phyloP scores from a whole-genome alignment of 2,113 vertebrate species.

The Circaetus cinerascens region DNA sequence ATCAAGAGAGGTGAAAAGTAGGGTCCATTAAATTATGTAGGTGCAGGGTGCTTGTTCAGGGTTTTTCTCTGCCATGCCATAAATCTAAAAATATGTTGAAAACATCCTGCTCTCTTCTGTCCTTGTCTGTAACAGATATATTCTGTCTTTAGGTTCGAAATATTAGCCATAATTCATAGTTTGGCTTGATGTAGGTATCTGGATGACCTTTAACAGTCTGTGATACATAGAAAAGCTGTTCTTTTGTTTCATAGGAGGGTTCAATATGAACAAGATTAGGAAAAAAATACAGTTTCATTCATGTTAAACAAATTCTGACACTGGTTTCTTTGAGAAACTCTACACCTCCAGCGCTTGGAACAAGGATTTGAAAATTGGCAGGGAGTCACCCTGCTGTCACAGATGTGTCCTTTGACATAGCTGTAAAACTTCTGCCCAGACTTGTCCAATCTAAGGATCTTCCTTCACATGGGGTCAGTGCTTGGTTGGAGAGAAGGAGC shows the following conservation, averaged over 20 bases:
- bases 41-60: neutral
- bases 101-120: neutral
- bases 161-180: neutral
- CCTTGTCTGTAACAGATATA: neutral
- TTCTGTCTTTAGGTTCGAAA: neutral
- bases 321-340: neutral
- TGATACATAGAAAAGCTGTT: slow-evolving; percentile 31
- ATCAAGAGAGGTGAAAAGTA: neutral
- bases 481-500: neutral
- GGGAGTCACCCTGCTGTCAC: neutral
- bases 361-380: neutral
- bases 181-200: neutral
- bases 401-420: neutral
- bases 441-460: neutral
- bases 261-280: slow-evolving; percentile 7
- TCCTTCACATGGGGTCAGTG: neutral
- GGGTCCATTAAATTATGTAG: neutral
- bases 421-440: neutral
- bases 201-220: slow-evolving; percentile 40
- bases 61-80: neutral
- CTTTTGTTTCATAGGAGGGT: neutral
- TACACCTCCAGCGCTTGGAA: neutral
- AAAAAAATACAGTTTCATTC: neutral
- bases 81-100: neutral
- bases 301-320: neutral